Conservation (phyloP, 1,140 invertebrate genomes). For the Caenorhabditis inopinata region DNA sequence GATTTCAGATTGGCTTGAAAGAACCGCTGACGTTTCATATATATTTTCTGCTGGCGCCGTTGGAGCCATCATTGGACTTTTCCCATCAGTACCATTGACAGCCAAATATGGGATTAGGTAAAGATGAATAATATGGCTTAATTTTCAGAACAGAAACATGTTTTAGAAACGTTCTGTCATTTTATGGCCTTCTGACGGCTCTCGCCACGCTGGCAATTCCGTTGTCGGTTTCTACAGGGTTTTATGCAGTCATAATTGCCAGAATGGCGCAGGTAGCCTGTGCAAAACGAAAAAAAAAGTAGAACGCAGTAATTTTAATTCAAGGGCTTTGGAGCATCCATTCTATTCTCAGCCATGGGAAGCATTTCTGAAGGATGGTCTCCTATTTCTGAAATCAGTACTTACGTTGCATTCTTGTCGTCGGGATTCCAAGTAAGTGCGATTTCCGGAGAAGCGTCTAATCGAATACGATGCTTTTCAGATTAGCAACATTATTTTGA, state of each 20-base stretch:
- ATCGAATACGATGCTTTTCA: not conserved
- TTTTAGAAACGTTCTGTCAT: not conserved
- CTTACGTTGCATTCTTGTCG: conserved; percentile 41
- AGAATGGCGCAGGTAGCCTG: conserved; percentile 35
- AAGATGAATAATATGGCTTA: not conserved
- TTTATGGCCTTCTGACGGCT: not conserved
- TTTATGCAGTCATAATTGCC: conserved; percentile 34
- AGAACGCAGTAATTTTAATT: too few relatives aligned
- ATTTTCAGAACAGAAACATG: too few relatives aligned
- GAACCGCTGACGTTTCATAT: conserved; percentile 34
- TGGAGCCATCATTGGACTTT: conserved; percentile 37
- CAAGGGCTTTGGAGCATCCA: conserved; percentile 25
- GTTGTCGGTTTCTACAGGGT: conserved; percentile 36
- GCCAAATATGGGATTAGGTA: conserved; percentile 26
- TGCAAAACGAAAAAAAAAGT: too few relatives aligned
- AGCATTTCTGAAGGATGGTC: conserved; percentile 40
- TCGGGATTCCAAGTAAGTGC: conserved; percentile 35
- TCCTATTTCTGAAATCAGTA: conserved; percentile 35
- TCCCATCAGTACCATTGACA: conserved; percentile 11
- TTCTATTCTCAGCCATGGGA: conserved; percentile 35
- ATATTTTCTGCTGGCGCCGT: conserved; percentile 42
- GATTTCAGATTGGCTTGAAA: conserved; percentile 27
- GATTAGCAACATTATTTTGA: conserved; percentile 42
- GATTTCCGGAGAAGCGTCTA: not conserved
- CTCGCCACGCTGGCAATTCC: conserved; percentile 34